Conservation (phyloP, 2,113 vertebrate species). For the Xiphophorus maculatus region DNA sequence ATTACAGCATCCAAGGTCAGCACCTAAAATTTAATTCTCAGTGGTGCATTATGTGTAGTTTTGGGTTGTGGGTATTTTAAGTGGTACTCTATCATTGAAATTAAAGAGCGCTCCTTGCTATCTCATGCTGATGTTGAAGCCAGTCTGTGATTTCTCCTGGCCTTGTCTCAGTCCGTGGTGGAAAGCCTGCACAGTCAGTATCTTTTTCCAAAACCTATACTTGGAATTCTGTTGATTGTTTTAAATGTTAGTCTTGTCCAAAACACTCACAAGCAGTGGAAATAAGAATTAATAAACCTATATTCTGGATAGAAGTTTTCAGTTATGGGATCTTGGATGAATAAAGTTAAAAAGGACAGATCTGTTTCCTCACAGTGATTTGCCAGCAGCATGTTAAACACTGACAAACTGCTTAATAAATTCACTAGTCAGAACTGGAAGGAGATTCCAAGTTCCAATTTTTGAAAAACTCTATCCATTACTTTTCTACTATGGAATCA, state of each 20-base stretch:
- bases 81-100: slow-evolving; percentile 66
- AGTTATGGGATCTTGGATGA: no score
- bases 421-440: no score
- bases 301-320: no score
- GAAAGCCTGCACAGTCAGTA: slow-evolving; percentile 36
- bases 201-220: slow-evolving; percentile 46
- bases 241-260: background rate
- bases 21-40: slow-evolving; percentile 57
- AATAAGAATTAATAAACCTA: no score
- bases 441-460: no score
- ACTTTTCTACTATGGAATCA: no score
- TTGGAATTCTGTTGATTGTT: slow-evolving; percentile 37
- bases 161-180: slow-evolving; percentile 55
- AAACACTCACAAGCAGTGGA: no score
- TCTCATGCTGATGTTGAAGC: slow-evolving; percentile 73
- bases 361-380: no score
- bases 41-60: slow-evolving; percentile 55
- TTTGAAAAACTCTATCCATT: no score
- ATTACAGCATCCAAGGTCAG: slow-evolving; percentile 50
- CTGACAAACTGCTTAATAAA: no score
- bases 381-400: no score
- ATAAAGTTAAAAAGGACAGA: no score
- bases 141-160: slow-evolving; percentile 68
- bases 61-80: slow-evolving; percentile 53
- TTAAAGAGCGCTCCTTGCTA: slow-evolving; percentile 67